Base-by-base conservation (phyloP, 92 coral and sea anemone genomes). In the Zoanthus gigantus region DNA sequence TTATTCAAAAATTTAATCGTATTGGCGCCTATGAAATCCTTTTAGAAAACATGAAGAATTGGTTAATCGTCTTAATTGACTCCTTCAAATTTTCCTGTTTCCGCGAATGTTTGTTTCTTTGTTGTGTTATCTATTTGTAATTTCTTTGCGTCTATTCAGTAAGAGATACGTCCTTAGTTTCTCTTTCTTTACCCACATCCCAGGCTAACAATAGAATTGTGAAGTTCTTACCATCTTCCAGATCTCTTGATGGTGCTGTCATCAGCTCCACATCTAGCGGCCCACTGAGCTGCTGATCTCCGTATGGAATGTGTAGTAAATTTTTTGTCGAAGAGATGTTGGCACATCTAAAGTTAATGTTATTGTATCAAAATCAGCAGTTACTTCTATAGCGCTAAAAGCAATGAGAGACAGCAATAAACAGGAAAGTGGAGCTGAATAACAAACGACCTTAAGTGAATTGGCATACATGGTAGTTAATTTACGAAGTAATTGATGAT, bases 241-340 rank as follows among this genome's bases (percentile, higher is more conserved):
- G 80, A 47, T 76, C 80, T 76, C 61, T 76, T 50, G 63, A 76
- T 76, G 31, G 80, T 76, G 11, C 80, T 76, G 61, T 76, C 78
- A 74, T 74, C 80, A 76, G 80, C 65, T 31, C 65, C 80, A 76
- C 80, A 76, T 48, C 65, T 28, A 23, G 80, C 61, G 42, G 45
- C 65, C 80, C 65, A 76, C 80, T 76, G 80, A 15, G 80, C 80
- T 23, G 80, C 80, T 1, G 80, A 76, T 50, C 63, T 76, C 65
- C 80, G n/a, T 29, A 76, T 76, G 15, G 80, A 76, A 48, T 76
- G 80, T 0, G 80, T 76, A 10, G 80, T 76, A 56, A 17, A 76
- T n/a, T 76, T 76, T 23, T 30, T 50, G 1, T 18, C 80, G 48
- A 28, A 76, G 34, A 76, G 61, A 48, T 48, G 63, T 76, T 76